Evolutionary conservation across 2,113 vertebrate genomes (phyloP).

Genomic region (Columba janthina): DNA sequence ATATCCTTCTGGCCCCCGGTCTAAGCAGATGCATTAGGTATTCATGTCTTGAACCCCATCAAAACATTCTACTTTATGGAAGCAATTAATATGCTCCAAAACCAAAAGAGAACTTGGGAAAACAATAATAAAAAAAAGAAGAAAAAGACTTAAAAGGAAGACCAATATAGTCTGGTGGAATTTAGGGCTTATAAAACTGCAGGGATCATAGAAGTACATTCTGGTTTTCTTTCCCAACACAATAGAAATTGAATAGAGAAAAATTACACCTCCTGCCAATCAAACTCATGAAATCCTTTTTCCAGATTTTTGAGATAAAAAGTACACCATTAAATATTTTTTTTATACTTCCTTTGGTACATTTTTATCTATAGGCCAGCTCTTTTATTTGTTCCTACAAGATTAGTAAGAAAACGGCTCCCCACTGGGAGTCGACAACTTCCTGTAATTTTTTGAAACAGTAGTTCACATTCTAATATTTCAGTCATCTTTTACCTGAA

Average conservation of each 20-base stretch:
- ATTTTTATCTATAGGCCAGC: neutral
- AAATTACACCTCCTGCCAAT: constrained; percentile 18
- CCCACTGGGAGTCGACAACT: constrained; percentile 13
- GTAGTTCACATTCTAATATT: neutral
- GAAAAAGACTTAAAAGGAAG: constrained; percentile 14
- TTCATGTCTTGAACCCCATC: neutral
- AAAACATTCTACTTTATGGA: constrained; percentile 38
- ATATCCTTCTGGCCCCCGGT: neutral
- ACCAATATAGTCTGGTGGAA: constrained; percentile 4
- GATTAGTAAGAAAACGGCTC: constrained; percentile 36
- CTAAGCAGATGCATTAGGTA: neutral
- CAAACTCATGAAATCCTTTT: neutral
- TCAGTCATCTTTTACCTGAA: neutral
- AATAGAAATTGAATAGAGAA: constrained; percentile 25
- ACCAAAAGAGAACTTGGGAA: constrained; percentile 23
- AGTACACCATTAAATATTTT: neutral
- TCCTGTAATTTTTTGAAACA: constrained; percentile 16
- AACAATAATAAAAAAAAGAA: neutral
- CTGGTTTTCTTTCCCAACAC: constrained; percentile 58
- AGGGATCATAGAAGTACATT: constrained; percentile 28
- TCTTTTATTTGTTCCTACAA: constrained; percentile 14
- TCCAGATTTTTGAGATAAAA: neutral
- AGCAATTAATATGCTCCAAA: constrained; percentile 38
- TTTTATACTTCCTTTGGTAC: neutral
- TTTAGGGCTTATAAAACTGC: constrained; percentile 71